Evolutionary conservation across 2,113 vertebrate species (phyloP), one percentile per base, ranked within the genome.

Genomic region (Girardinichthys multiradiatus): DNA sequence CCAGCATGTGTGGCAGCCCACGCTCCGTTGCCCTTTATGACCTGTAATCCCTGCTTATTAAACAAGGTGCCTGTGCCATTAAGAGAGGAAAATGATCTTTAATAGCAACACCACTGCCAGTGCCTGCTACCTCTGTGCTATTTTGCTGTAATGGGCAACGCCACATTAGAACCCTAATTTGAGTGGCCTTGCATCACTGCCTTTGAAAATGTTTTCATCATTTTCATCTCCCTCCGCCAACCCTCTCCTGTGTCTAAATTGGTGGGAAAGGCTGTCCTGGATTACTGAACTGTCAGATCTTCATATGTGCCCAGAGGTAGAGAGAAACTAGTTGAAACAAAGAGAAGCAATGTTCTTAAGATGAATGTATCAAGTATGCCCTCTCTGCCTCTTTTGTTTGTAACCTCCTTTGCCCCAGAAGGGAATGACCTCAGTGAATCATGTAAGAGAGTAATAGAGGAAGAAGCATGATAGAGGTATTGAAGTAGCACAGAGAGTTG

Each of bases 11-110:
- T 83, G 83, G 35, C 65, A 79, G 66, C 70, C 73, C 29, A 63
- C 79, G 81, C 87, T 85, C 89, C 73, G 77, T 89, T 86, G 86
- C 89, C 83, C 83, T 93, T 92, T 87, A 92, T 83, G 88, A 90
- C 90, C 92, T 92, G 90, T 93, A 93, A 91, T 88, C 86, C 81
- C 85, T 84, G 88, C 85, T 91, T 92, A 91, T 92, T 92, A 92
- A 93, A 92, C 91, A 92, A 91, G 90, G 91, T 89, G 86, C 84
- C 89, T 83, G 82, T 74, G 86, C 85, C 77, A 87, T 88, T 88
- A 91, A 85, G 83, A 90, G 83, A 74, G 67, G 84, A 86, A 89
- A 91, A 90, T 89, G 69, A 90, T 82, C 68, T 79, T 68, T 88
- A 87, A 90, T 89, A 83, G 86, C 72, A 24, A 79, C 21, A 45